Evolutionary conservation across 2,888 invertebrate genomes (phyloP), one percentile per base, ranked within the genome.

Genomic region (Pristionchus maxplancki): DNA sequence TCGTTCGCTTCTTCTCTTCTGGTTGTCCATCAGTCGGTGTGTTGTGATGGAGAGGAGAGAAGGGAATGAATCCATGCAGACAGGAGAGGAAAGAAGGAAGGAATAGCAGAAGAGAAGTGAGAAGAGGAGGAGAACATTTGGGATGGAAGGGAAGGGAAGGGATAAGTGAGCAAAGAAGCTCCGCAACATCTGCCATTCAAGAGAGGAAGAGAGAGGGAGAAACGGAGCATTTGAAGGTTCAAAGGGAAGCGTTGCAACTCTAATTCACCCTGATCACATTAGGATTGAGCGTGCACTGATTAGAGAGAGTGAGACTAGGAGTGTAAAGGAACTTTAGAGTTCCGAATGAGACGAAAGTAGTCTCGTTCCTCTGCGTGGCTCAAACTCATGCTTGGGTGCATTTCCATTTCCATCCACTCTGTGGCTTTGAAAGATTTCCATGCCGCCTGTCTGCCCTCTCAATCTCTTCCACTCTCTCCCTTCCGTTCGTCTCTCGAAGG

Each of bases 111-210:
- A 20, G 44, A n/a, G 81, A 81, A 48, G 71, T 62, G 37, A 71
- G 78, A 44, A 81, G 78, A 78, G 34, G 78, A n/a, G 3, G 40
- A 24, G 50, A 50, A 50, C 48, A 31, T 50, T 81, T 81, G 48
- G 50, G 48, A 28, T 17, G 48, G 50, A 31, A 48, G 81, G 13
- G 15, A 28, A 50, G 50, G n/a, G 48, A 28, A 31, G n/a, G 37
- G 78, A 78, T 78, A 44, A 67, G 74, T 40, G 74, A 74, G 74
- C 74, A 74, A 74, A 74, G 74, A 74, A 74, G 74, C 37, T 74
- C 37, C 74, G 74, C 74, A 74, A 74, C 74, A 74, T 74, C 74
- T 74, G 74, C 74, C 37, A 82, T 82, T 53, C 17, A 40, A 15
- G 34, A 82, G n/a, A 50, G 48, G 40, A n/a, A 81, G 44, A 40